A percentile compares a stretch with the other conserved stretches of the same genome.
Evolutionary conservation across 2,888 invertebrate genomes (phyloP).

Genomic region (Acrobasis consociella): DNA sequence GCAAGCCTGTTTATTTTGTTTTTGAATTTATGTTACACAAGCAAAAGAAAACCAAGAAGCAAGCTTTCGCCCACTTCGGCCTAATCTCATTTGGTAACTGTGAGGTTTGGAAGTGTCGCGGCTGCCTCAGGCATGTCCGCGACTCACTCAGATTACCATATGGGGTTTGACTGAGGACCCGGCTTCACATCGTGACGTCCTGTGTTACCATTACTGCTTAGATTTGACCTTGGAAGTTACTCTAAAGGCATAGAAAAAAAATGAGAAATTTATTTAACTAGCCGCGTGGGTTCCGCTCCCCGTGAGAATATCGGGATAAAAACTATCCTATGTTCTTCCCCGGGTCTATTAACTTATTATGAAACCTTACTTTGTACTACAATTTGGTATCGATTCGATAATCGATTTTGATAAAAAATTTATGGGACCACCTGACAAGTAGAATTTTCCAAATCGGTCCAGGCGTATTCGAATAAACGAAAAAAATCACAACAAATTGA

Average conservation of each 20-base stretch:
- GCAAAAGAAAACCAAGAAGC: conserved; percentile 44
- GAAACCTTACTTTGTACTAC: too few species aligned
- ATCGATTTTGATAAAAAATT: too few species aligned
- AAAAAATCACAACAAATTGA: too few species aligned
- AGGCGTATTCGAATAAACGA: too few species aligned
- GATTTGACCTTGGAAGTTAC: not conserved
- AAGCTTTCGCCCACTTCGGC: conserved; percentile 84
- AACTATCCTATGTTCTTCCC: too few species aligned
- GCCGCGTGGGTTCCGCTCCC: too few species aligned
- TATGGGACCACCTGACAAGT: too few species aligned
- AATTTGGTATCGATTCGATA: too few species aligned
- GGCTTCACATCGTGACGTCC: conserved; percentile 79
- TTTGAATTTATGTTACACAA: conserved; percentile 26
- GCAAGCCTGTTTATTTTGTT: not conserved
- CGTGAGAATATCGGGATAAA: too few species aligned
- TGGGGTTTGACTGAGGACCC: conserved; percentile 88
- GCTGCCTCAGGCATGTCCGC: conserved; percentile 46
- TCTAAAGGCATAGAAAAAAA: conserved; percentile 11
- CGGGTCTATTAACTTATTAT: too few species aligned
- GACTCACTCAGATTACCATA: conserved; percentile 91
- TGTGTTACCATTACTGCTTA: conserved; percentile 51
- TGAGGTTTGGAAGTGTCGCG: conserved; percentile 85
- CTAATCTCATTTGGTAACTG: conserved; percentile 99
- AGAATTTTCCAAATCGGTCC: too few species aligned
- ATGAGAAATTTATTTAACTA: too few species aligned